phyloP scores from a whole-genome alignment of 1,140 invertebrate genomes.

The Solenopsis invicta region DNA sequence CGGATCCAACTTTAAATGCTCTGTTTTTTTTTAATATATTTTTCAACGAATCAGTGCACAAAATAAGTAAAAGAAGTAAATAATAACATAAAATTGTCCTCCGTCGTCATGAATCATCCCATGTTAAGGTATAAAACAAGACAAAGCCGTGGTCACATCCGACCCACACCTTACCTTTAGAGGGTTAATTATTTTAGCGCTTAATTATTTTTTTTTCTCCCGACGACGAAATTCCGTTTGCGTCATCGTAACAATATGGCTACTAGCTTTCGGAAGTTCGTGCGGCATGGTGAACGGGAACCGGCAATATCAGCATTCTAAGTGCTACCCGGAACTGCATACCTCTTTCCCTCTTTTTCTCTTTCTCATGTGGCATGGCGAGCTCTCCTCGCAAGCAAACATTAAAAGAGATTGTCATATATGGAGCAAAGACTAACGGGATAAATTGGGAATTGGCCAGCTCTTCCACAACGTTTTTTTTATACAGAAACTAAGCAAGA shows the following conservation, averaged over 20 bases:
- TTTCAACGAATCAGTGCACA: no score
- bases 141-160: no score
- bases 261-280: conserved; percentile 65
- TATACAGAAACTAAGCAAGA: not conserved
- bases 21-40: no score
- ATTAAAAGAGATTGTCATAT: conserved; percentile 69
- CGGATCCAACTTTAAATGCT: no score
- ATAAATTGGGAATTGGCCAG: conserved; percentile 56
- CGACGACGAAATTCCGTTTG: conserved; percentile 65
- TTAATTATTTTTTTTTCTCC: conserved; percentile 40
- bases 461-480: conserved; percentile 66
- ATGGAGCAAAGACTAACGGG: conserved; percentile 43
- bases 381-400: conserved; percentile 83
- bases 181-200: no score
- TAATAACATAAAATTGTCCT: no score
- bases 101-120: no score
- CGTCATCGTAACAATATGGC: not conserved
- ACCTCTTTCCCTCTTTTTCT: conserved; percentile 83
- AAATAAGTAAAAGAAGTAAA: no score
- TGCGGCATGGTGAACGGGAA: conserved; percentile 66
- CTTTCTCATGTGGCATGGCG: conserved; percentile 80
- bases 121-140: no score
- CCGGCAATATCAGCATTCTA: conserved; percentile 83
- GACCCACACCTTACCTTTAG: no score
- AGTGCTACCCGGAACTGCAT: conserved; percentile 87